Evolutionary conservation across 2,888 invertebrate species (phyloP).

Genomic region (Phania funesta): DNA sequence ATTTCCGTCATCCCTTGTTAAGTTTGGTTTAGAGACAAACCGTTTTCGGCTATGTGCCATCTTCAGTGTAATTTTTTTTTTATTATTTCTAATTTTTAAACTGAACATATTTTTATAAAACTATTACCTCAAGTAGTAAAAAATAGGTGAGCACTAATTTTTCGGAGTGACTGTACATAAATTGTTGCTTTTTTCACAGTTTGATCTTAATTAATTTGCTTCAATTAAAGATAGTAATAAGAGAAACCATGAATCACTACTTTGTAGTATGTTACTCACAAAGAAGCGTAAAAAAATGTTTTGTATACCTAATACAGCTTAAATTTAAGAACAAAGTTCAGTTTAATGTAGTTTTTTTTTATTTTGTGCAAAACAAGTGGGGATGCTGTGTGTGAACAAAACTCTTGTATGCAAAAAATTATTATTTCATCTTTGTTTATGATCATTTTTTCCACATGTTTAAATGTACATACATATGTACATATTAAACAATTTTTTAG

Average conservation of each 20-base stretch:
- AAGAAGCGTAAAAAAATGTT: conserved; percentile 17
- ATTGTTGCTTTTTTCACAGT: conserved; percentile 41
- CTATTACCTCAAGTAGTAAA: too few species aligned
- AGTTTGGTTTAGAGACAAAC: too few species aligned
- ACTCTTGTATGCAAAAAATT: conserved; percentile 20
- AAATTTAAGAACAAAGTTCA: conserved; percentile 63
- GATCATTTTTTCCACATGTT: conserved; percentile 20
- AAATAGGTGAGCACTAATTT: too few species aligned
- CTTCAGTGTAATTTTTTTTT: too few species aligned
- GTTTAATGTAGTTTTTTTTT: conserved; percentile 40
- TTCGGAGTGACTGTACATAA: too few species aligned
- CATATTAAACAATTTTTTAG: conserved; percentile 1
- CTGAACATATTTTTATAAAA: too few species aligned
- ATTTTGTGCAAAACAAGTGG: background rate
- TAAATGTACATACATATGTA: background rate
- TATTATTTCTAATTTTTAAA: too few species aligned
- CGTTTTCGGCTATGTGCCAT: too few species aligned
- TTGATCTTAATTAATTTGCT: conserved; percentile 66
- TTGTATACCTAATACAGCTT: background rate
- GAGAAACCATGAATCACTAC: conserved; percentile 66
- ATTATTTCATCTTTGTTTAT: conserved; percentile 5
- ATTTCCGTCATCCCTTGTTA: too few species aligned
- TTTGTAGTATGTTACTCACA: conserved; percentile 31
- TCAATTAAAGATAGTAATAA: conserved; percentile 64
- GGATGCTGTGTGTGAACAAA: background rate